Evolutionary conservation across 2,888 invertebrate genomes (phyloP).

Genomic region (Catocala sponsa): DNA sequence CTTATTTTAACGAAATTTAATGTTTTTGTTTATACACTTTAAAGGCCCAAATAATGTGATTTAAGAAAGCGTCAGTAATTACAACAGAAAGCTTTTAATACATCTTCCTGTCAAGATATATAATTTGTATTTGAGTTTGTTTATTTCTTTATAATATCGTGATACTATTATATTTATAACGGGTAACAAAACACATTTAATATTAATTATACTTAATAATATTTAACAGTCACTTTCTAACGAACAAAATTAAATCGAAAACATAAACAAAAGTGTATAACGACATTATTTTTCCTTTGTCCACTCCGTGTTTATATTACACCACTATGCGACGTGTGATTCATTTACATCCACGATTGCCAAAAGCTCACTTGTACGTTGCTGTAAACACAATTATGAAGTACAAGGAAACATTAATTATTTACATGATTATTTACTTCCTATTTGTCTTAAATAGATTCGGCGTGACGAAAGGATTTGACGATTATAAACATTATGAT

Average conservation of each 20-base stretch:
- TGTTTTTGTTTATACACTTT: constrained; percentile 20
- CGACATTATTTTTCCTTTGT: constrained; percentile 18
- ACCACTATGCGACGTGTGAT: constrained; percentile 46
- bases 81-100: constrained; percentile 3
- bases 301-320: constrained; percentile 12
- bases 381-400: constrained; percentile 50
- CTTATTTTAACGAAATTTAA: constrained; percentile 18
- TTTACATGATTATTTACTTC: constrained; percentile 47
- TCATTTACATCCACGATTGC: constrained; percentile 54
- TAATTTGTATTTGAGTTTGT: not conserved
- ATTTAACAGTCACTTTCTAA: not conserved
- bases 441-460: constrained; percentile 48
- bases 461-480: constrained; percentile 10
- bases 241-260: not conserved
- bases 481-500: not conserved
- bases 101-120: not conserved
- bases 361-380: constrained; percentile 44
- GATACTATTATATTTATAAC: not conserved
- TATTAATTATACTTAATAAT: not conserved
- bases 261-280: not conserved
- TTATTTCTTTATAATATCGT: not conserved
- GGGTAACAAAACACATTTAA: constrained; percentile 8
- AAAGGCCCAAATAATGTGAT: not conserved
- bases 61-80: not conserved
- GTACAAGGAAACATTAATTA: constrained; percentile 53